Conservation (phyloP, 2,888 invertebrate genomes). For the Lasius fuliginosus region DNA sequence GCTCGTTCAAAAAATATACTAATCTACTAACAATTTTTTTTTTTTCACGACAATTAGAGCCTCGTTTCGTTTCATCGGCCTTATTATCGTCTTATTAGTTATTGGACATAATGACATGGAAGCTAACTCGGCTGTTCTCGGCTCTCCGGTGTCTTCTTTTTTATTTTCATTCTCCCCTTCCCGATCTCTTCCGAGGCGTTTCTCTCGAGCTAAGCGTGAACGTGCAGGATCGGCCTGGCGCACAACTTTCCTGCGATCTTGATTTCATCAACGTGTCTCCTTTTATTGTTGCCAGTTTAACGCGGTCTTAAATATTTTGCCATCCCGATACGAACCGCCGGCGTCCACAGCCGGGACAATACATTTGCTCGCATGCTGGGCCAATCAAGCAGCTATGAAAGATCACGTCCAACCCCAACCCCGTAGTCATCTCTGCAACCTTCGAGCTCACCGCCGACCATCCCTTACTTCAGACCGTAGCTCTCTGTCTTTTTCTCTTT, state of each 20-base stretch:
- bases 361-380: slow-evolving; percentile 77
- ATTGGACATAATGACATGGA: slow-evolving; percentile 56
- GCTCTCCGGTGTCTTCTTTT: slow-evolving; percentile 42
- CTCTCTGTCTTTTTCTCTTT: slow-evolving; percentile 12
- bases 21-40: slow-evolving; percentile 19
- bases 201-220: slow-evolving; percentile 70
- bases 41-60: slow-evolving; percentile 11
- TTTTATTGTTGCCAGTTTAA: slow-evolving; percentile 85
- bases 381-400: slow-evolving; percentile 86
- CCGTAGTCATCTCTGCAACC: slow-evolving; percentile 73
- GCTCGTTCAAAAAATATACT: background rate
- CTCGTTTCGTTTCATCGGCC: background rate
- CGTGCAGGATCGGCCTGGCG: slow-evolving; percentile 71
- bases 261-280: slow-evolving; percentile 85
- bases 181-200: slow-evolving; percentile 57
- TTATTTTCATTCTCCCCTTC: slow-evolving; percentile 19
- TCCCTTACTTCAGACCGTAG: slow-evolving; percentile 66
- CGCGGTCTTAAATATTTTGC: slow-evolving; percentile 83
- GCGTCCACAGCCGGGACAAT: slow-evolving; percentile 76
- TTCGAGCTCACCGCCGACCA: slow-evolving; percentile 75
- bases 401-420: slow-evolving; percentile 84
- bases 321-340: slow-evolving; percentile 49
- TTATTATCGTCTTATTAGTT: slow-evolving; percentile 61
- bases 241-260: slow-evolving; percentile 83
- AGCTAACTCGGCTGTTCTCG: slow-evolving; percentile 34